Evolutionary conservation across 1,140 invertebrate genomes (phyloP).

Genomic region (Pogonognathellus flavescens): DNA sequence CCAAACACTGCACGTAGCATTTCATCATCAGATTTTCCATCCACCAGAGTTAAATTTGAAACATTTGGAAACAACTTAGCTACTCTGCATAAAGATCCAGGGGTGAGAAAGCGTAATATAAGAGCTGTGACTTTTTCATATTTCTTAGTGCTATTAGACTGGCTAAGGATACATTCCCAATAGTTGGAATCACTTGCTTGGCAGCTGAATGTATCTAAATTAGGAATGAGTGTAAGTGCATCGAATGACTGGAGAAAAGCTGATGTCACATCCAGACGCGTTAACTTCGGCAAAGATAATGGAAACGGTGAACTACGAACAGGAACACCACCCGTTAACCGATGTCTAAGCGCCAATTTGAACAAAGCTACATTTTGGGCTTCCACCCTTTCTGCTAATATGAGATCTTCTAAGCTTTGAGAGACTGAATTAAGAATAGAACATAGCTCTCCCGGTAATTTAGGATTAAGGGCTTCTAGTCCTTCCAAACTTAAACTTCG

Average conservation of each 20-base stretch:
- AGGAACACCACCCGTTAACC: slow-evolving; percentile 28
- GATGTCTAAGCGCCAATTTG: slow-evolving; percentile 38
- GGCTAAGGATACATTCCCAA: slow-evolving; percentile 20
- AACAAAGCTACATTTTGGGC: slow-evolving; percentile 48
- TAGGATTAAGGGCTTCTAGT: slow-evolving; percentile 38
- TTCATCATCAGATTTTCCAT: slow-evolving; percentile 33
- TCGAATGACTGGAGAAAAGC: slow-evolving; percentile 42
- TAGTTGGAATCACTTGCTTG: slow-evolving; percentile 34
- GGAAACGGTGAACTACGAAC: slow-evolving; percentile 35
- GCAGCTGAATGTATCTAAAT: slow-evolving; percentile 44
- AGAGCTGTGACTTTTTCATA: slow-evolving; percentile 38
- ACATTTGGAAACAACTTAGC: slow-evolving; percentile 39
- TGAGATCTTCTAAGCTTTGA: slow-evolving; percentile 46
- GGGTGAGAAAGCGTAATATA: slow-evolving; percentile 23
- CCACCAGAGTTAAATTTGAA: slow-evolving; percentile 17
- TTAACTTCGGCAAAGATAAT: slow-evolving; percentile 2
- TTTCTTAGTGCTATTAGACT: slow-evolving; percentile 26
- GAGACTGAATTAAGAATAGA: slow-evolving; percentile 37
- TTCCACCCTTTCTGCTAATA: slow-evolving; percentile 41
- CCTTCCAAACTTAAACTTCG: slow-evolving; percentile 46
- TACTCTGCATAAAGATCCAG: slow-evolving; percentile 14
- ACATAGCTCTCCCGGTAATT: slow-evolving; percentile 11
- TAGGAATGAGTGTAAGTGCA: slow-evolving; percentile 41
- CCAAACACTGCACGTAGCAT: slow-evolving; percentile 27
- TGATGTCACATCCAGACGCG: slow-evolving; percentile 27